Evolutionary conservation across 2,797 vertebrate genomes (phyloP), one percentile per base, ranked within the genome.

Genomic region (Hafferia zeledoni): DNA sequence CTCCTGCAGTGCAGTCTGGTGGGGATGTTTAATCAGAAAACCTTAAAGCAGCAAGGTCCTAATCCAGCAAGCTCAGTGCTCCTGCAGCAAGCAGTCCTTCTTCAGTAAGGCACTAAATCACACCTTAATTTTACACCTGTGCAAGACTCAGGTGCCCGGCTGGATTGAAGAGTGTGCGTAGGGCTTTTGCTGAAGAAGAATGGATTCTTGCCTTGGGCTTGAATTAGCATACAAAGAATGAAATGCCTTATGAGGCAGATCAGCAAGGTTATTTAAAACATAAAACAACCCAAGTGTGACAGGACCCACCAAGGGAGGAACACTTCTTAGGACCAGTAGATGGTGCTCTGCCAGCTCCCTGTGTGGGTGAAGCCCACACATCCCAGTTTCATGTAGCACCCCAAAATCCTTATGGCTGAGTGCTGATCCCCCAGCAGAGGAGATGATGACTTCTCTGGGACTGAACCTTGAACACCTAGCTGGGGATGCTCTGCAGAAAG

Each of bases 21-120:
- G 94, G 95, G 92, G 77, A 78, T 83, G 94, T 94, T 97, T 97
- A 97, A 97, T 95, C 96, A 95, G 95, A 88, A 95, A 95, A 92
- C 86, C 93, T 96, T 91, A 87, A 87, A 90, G 94, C 84, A 88
- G 57, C 2, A 6, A 92, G 79, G 92, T 83, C 92, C 89, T 79
- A 52, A 31, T 31, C 70, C 76, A 86, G 61, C 50, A 52, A 92
- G 56, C 50, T 55, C 67, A 23, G 57, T 41, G 72, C 69, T 91
- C 50, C 2, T 86, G 53, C 72, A 93, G 92, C 87, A 89, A 83
- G 82, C 52, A 41, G 46, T 35, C 57, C 60, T 84, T 37, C 77
- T 39, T 33, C 82, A 56, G 84, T 57, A 80, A 43, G 85, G 81
- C 72, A 55, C 84, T 95, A 78, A 92, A 88, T 92, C 87, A 77